Evolutionary conservation across 1,140 invertebrate species (phyloP).

Genomic region (Hesperophylax magnus): DNA sequence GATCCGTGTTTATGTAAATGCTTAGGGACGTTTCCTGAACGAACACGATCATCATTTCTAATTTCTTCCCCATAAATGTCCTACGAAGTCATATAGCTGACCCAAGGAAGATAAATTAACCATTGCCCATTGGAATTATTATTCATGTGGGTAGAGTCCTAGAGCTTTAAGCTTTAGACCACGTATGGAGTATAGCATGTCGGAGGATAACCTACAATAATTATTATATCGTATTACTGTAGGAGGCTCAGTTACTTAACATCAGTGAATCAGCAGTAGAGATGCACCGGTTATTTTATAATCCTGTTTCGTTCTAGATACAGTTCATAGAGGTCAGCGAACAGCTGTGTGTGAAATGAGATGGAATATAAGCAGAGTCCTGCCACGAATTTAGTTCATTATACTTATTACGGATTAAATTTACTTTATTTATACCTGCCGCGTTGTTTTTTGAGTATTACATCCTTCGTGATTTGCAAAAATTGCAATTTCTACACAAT

Average conservation of each 20-base stretch:
- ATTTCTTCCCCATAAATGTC: conserved; percentile 35
- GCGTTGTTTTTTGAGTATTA: not conserved
- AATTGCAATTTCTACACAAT: too few species aligned
- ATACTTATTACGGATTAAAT: not conserved
- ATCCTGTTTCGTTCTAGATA: not conserved
- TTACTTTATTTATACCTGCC: not conserved
- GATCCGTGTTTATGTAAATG: conserved; percentile 7
- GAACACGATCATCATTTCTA: conserved; percentile 28
- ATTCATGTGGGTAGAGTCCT: conserved; percentile 6
- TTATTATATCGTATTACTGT: conserved; percentile 14
- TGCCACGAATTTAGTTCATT: not conserved
- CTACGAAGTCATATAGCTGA: not conserved
- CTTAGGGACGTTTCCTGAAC: not conserved
- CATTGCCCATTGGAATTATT: not conserved
- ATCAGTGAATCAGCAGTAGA: not conserved
- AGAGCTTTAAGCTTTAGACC: not conserved
- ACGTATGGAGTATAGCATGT: not conserved
- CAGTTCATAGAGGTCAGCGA: not conserved
- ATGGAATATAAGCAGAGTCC: not conserved
- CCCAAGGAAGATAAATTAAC: conserved; percentile 22
- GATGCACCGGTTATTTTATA: not conserved
- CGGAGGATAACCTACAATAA: conserved; percentile 7
- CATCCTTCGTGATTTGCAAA: not conserved
- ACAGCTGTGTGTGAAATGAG: not conserved
- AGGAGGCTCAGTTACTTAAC: not conserved